Evolutionary conservation across 2,113 vertebrate species (phyloP).

Genomic region (Baryphthengus martii): DNA sequence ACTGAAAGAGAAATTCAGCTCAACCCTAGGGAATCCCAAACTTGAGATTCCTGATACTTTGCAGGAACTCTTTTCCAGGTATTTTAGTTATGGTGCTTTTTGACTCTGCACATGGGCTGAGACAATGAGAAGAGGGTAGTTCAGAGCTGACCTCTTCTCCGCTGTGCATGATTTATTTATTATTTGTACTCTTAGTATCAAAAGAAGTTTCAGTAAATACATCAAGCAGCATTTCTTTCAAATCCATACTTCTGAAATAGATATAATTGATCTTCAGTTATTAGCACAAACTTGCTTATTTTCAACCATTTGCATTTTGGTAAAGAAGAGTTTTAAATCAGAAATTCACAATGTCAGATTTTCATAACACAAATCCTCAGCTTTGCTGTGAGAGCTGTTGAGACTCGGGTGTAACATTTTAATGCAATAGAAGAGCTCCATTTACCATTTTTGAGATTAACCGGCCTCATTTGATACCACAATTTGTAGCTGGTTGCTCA

Average conservation of each 20-base stretch:
- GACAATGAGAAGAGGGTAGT: neutral
- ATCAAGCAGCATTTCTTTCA: neutral
- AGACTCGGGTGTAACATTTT: neutral
- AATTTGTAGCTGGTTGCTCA: neutral
- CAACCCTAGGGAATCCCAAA: conserved; percentile 67
- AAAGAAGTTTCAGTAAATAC: neutral
- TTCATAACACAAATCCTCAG: neutral
- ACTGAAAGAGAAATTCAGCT: conserved; percentile 90
- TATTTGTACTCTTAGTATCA: neutral
- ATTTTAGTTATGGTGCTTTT: neutral
- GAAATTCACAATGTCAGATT: neutral
- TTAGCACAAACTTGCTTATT: neutral
- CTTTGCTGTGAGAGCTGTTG: neutral
- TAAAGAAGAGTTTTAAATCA: neutral
- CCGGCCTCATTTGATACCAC: neutral
- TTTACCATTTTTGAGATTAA: neutral
- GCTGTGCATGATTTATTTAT: neutral
- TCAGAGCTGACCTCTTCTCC: neutral
- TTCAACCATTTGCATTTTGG: neutral
- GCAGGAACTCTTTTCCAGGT: conserved; percentile 87
- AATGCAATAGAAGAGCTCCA: neutral
- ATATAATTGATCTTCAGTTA: neutral
- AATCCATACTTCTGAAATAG: neutral
- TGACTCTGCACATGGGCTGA: neutral
- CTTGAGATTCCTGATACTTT: conserved; percentile 84